Conservation (phyloP, 2,113 vertebrate genomes). For the Microcebus murinus region DNA sequence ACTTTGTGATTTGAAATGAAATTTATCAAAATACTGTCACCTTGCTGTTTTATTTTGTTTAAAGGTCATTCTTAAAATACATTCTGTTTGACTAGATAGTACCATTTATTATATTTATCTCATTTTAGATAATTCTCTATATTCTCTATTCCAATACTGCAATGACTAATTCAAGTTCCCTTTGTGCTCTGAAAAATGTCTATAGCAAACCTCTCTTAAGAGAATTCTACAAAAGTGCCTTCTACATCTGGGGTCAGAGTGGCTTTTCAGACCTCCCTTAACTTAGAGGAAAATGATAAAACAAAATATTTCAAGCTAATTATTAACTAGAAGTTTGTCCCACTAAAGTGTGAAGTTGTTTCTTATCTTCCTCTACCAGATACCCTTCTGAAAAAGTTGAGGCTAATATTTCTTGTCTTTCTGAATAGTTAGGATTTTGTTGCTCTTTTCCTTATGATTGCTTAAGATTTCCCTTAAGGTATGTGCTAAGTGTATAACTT, state of each 20-base stretch:
- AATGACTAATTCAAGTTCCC: background rate
- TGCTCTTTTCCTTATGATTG: background rate
- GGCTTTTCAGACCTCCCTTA: background rate
- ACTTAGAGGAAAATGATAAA: background rate
- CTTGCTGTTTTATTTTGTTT: background rate
- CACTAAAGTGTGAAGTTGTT: background rate
- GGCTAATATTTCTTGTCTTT: background rate
- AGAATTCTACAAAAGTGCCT: background rate
- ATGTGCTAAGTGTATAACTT: background rate
- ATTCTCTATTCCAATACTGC: background rate
- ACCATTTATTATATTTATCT: background rate
- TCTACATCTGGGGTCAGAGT: background rate
- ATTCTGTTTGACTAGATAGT: background rate
- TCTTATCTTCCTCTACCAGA: background rate
- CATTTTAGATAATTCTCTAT: background rate
- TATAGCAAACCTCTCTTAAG: background rate
- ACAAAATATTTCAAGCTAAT: background rate
- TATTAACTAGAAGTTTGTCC: background rate
- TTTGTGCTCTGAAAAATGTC: background rate
- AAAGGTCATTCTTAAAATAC: background rate
- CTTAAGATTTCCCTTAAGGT: background rate
- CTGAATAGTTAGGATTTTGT: background rate
- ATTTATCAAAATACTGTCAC: background rate
- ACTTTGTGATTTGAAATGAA: background rate
- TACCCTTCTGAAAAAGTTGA: background rate